A percentile compares a stretch with the other conserved stretches of the same genome.
phyloP scores from a whole-genome alignment of 2,113 vertebrate genomes.

The Cygnus buccinator region DNA sequence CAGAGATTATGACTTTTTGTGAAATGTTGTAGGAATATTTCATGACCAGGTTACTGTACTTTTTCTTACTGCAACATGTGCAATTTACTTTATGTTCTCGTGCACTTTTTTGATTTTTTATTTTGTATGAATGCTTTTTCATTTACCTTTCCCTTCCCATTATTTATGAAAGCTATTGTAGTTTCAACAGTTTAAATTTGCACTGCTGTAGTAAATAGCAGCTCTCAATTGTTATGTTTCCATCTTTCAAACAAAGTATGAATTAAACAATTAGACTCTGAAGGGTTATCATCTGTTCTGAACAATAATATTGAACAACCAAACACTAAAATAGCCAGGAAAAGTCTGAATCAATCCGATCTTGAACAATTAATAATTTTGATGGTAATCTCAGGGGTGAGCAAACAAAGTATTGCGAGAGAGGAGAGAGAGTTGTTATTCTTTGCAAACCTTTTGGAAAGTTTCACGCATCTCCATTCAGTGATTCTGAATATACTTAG shows the following conservation, averaged over 20 bases:
- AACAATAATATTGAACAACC: neutral
- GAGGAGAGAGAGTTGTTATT: neutral
- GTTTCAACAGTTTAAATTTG: slow-evolving; percentile 25
- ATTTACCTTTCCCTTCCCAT: slow-evolving; percentile 22
- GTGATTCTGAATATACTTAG: slow-evolving; percentile 21
- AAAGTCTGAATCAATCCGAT: neutral
- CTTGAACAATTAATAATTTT: slow-evolving; percentile 10
- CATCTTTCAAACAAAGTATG: neutral
- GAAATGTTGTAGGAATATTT: slow-evolving; percentile 46
- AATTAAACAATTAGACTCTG: slow-evolving; percentile 57
- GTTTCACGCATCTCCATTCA: slow-evolving; percentile 2
- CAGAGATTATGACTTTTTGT: neutral
- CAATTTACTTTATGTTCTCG: slow-evolving; percentile 64
- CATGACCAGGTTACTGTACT: slow-evolving; percentile 47
- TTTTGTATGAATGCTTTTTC: slow-evolving; percentile 69
- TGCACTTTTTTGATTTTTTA: slow-evolving; percentile 57
- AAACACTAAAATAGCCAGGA: neutral
- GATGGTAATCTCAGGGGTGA: neutral
- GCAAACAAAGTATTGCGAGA: neutral
- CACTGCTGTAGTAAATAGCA: slow-evolving; percentile 42
- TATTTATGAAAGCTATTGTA: slow-evolving; percentile 64
- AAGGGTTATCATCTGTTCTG: slow-evolving; percentile 6
- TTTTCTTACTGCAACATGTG: slow-evolving; percentile 49
- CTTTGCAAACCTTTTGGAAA: slow-evolving; percentile 23
- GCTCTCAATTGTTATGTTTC: neutral